Evolutionary conservation across 1,140 invertebrate genomes (phyloP), one percentile per base, ranked within the genome.

Genomic region (Drosophila watanabei): DNA sequence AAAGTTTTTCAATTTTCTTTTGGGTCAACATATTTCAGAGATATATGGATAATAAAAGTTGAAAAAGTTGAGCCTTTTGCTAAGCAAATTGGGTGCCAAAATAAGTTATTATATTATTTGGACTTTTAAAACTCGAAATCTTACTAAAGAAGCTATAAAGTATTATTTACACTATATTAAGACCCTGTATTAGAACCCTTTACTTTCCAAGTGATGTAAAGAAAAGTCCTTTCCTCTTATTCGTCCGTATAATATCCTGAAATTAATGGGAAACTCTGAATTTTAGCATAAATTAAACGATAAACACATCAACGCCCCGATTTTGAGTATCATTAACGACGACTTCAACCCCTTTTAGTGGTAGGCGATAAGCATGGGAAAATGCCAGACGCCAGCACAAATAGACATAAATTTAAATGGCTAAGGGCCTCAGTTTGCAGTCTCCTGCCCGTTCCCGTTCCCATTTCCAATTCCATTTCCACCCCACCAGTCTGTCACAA

Each of bases 381-480:
- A 84, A 80, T 84, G 56, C 30, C 52, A 72, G 66, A 59, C 70
- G 68, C 24, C 71, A 61, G 37, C 57, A 66, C 71, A 75, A 75
- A 75, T 73, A 75, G 69, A 71, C 79, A 87, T 86, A 81, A 87
- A 87, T 86, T 87, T 86, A 79, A 87, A 82, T 79, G 66, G 70
- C 59, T 48, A 70, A 77, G 72, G 51, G 64, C 49, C 61, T 43
- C 37, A 16, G 59, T 33, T 46, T 63, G 33, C 51, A 28, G 18
- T 28, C 37, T 52, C 35, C 20, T 16, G 32, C 24, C 24, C 24
- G 1, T 24, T 1, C 54, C 37, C 46, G 37, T n/a, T 41, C 54
- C 32, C 43, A 60, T 65, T 52, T 48, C 51, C 65, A 61, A 48
- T 39, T 58, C 30, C 48, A 60, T 51, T 37, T 61, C 37, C 45